Evolutionary conservation across 2,797 vertebrate genomes (phyloP), one percentile per base, ranked within the genome.

Genomic region (Cyprinella venusta): DNA sequence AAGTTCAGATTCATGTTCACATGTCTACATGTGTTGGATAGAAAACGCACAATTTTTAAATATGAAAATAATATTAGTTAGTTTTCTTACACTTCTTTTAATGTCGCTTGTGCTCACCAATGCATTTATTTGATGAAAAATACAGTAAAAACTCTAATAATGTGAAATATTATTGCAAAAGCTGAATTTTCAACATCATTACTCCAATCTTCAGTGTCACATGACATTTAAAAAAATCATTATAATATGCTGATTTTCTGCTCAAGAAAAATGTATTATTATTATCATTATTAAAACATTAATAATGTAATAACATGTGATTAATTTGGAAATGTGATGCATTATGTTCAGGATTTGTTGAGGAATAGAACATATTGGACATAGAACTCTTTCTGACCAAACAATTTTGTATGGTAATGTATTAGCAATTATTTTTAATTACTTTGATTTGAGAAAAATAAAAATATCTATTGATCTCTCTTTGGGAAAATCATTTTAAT

Each of bases 281-380:
- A 68, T 68, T 68, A n/a, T 42, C 6, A 68, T 15, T 68, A 38
- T 68, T 68, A 6, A 42, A 68, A 68, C n/a, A n/a, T n/a, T n/a
- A n/a, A n/a, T n/a, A n/a, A n/a, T n/a, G n/a, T n/a, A n/a, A n/a
- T n/a, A n/a, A 24, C 38, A 42, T 40, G 2, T n/a, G 10, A 0
- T 7, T 33, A 33, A 33, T 33, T 33, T 33, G 30, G 30, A 33
- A 33, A 33, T 33, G 30, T 2, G 2, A 33, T 21, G 6, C 19
- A 68, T 68, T 40, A 36, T 36, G 4, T 65, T 65, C 64, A 65
- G 33, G 30, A 65, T 19, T 36, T 19, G 8, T 36, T 65, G 18
- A 65, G 19, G 18, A 65, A 33, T 36, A 65, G 18, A 65, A 65
- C 5, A 24, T 68, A n/a, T n/a, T 40, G 36, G 36, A 42, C n/a